A percentile compares a stretch with the other conserved stretches of the same genome.
Evolutionary conservation across 2,888 invertebrate species (phyloP).

Genomic region (Cryptosula pallasiana): DNA sequence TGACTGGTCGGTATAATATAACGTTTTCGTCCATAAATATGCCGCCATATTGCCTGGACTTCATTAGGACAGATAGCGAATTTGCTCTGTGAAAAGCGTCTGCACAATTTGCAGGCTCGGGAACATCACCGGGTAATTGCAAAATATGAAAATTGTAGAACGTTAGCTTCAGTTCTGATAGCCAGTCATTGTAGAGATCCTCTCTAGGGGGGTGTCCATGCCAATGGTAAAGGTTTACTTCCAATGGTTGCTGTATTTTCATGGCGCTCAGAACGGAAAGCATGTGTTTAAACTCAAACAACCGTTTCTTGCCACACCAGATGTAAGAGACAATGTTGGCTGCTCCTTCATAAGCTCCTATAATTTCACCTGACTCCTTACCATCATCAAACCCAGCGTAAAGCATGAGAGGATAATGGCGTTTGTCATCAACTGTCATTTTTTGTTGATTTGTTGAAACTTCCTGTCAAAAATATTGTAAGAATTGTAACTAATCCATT

Average conservation of each 20-base stretch:
- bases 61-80: not conserved
- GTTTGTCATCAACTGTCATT: not conserved
- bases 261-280: slow-evolving; percentile 41
- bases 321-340: slow-evolving; percentile 35
- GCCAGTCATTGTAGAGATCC: slow-evolving; percentile 16
- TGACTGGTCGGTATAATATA: not conserved
- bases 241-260: slow-evolving; percentile 28
- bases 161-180: slow-evolving; percentile 2
- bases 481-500: not conserved
- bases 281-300: slow-evolving; percentile 42
- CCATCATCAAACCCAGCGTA: slow-evolving; percentile 4
- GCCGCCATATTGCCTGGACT: not conserved
- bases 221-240: slow-evolving; percentile 3
- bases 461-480: too few relatives aligned
- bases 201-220: not conserved
- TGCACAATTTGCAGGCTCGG: not conserved
- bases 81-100: not conserved
- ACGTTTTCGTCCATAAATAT: slow-evolving; percentile 19
- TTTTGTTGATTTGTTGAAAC: too few relatives aligned
- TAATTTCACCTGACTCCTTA: not conserved
- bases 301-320: slow-evolving; percentile 37
- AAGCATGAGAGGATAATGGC: slow-evolving; percentile 17
- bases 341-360: slow-evolving; percentile 17
- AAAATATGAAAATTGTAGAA: slow-evolving; percentile 8
- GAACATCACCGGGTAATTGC: not conserved